Conservation (phyloP, 2,888 invertebrate species). For the Gastrophysa polygoni region DNA sequence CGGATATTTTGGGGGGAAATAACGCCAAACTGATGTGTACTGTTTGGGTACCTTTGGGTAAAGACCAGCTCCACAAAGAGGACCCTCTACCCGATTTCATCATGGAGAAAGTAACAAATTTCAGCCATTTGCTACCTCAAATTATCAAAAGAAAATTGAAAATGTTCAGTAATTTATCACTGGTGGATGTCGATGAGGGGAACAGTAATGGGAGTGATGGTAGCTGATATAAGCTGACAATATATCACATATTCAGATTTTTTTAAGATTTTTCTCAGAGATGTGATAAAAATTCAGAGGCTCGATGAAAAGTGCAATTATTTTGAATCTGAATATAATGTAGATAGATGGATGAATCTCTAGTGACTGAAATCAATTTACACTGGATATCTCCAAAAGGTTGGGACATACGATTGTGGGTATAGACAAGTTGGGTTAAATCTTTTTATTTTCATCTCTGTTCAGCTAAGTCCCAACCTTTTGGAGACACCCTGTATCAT, state of each 20-base stretch:
- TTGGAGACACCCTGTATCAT: too few species aligned
- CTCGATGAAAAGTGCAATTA: not conserved
- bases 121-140: conserved; percentile 65
- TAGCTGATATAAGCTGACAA: conserved; percentile 44
- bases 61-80: conserved; percentile 53
- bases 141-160: conserved; percentile 41
- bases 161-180: conserved; percentile 27
- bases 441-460: too few species aligned
- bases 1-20: conserved; percentile 83
- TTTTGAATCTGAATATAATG: not conserved
- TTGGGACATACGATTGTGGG: too few species aligned
- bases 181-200: conserved; percentile 56
- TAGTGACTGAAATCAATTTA: too few species aligned
- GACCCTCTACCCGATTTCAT: conserved; percentile 67
- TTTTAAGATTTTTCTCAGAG: not conserved
- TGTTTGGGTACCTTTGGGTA: conserved; percentile 76
- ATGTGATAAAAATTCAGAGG: not conserved
- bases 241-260: not conserved
- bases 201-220: conserved; percentile 62
- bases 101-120: conserved; percentile 68
- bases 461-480: too few species aligned
- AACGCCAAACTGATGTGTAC: conserved; percentile 76
- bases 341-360: too few species aligned
- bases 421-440: too few species aligned
- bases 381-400: too few species aligned